phyloP scores from a whole-genome alignment of 2,888 invertebrate species.

The Luperina testacea region DNA sequence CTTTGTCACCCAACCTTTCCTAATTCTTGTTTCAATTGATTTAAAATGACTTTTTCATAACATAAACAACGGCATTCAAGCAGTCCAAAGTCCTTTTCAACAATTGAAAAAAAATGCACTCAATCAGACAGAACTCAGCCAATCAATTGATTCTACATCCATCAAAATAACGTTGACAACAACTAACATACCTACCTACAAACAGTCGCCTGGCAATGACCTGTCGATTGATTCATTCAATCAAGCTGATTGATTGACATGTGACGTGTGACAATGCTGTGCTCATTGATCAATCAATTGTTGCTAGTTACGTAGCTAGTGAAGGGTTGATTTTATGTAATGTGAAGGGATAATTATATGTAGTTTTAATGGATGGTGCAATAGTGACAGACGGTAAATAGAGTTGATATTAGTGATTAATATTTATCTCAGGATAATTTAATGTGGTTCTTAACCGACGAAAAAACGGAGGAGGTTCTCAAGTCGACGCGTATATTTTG shows the following conservation, averaged over 20 bases:
- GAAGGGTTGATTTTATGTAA: neutral
- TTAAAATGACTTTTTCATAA: neutral
- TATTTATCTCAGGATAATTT: neutral
- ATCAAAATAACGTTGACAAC: slow-evolving; percentile 60
- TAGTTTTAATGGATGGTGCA: neutral
- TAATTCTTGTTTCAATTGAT: neutral
- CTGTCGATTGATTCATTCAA: slow-evolving; percentile 62
- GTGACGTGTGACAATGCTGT: slow-evolving; percentile 49
- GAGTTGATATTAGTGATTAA: no score
- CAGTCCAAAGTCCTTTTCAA: slow-evolving; percentile 41
- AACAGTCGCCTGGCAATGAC: slow-evolving; percentile 57
- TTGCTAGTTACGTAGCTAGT: slow-evolving; percentile 15
- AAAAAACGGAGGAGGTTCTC: no score
- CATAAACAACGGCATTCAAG: slow-evolving; percentile 5
- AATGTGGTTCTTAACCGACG: neutral
- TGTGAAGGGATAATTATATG: neutral
- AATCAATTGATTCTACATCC: slow-evolving; percentile 55
- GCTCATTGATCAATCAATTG: slow-evolving; percentile 53
- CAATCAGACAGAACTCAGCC: slow-evolving; percentile 28
- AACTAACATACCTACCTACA: slow-evolving; percentile 26
- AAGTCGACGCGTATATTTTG: no score
- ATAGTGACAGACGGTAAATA: neutral
- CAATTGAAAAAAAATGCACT: slow-evolving; percentile 48
- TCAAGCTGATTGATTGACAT: slow-evolving; percentile 66
- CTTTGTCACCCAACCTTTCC: neutral